phyloP scores from a whole-genome alignment of 2,113 vertebrate genomes.

The Apodemus sylvaticus region DNA sequence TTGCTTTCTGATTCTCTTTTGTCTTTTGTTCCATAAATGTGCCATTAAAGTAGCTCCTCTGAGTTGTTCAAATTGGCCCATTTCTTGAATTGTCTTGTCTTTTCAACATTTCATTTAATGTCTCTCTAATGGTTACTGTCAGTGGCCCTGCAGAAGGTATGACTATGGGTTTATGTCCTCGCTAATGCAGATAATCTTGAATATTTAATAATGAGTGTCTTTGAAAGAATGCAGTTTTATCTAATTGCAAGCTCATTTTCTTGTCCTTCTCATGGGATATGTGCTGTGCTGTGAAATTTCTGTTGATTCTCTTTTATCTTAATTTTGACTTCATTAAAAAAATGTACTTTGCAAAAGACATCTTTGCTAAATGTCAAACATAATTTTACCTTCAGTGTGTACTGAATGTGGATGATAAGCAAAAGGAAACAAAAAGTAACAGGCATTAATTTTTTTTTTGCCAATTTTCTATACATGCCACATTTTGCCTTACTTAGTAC shows the following conservation, averaged over 20 bases:
- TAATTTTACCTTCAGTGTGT: constrained; percentile 58
- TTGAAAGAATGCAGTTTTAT: constrained; percentile 74
- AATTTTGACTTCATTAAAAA: constrained; percentile 64
- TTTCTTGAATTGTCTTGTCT: constrained; percentile 72
- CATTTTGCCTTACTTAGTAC: neutral
- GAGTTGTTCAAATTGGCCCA: constrained; percentile 71
- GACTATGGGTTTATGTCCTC: constrained; percentile 56
- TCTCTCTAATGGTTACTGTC: constrained; percentile 73
- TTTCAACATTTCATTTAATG: constrained; percentile 66
- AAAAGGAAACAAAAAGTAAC: constrained; percentile 24
- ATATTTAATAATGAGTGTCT: constrained; percentile 76
- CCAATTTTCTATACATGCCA: neutral
- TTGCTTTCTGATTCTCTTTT: constrained; percentile 57
- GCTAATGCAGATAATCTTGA: constrained; percentile 74
- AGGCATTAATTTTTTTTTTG: neutral
- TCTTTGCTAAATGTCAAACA: constrained; percentile 40
- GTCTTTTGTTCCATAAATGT: constrained; percentile 70
- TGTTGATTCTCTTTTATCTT: constrained; percentile 58
- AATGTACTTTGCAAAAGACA: neutral
- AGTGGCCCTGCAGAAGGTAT: constrained; percentile 60
- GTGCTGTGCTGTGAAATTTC: constrained; percentile 48
- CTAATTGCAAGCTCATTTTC: constrained; percentile 76
- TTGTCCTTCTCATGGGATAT: constrained; percentile 67
- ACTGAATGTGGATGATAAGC: neutral
- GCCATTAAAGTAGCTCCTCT: constrained; percentile 38